phyloP scores from a whole-genome alignment of 2,113 vertebrate genomes.

The Gadus macrocephalus region DNA sequence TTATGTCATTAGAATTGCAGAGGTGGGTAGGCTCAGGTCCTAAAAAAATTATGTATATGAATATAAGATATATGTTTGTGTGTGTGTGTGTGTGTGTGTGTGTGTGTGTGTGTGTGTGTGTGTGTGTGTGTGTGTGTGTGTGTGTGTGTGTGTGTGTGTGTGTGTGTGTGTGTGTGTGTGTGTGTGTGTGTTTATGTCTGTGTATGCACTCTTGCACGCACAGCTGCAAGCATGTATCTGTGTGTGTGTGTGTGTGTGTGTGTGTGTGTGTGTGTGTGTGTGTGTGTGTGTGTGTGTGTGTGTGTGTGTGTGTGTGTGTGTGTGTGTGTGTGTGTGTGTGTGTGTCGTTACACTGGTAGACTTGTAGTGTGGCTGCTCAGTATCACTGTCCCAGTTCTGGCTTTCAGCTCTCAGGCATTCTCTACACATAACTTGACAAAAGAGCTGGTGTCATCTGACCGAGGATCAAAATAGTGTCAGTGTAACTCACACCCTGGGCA shows the following conservation, averaged over 20 bases:
- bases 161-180: too few relatives aligned
- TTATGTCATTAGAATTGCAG: slow-evolving; percentile 67
- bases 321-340: slow-evolving; percentile 28
- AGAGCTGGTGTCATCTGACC: slow-evolving; percentile 76
- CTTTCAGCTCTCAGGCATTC: slow-evolving; percentile 67
- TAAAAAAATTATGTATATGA: too few relatives aligned
- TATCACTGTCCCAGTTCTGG: slow-evolving; percentile 54
- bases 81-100: too few relatives aligned
- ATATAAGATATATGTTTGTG: too few relatives aligned
- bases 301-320: slow-evolving; percentile 27
- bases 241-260: slow-evolving; percentile 21
- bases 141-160: too few relatives aligned
- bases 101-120: too few relatives aligned
- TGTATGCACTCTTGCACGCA: too few relatives aligned
- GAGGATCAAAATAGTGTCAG: slow-evolving; percentile 76
- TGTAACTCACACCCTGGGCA: slow-evolving; percentile 69
- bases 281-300: slow-evolving; percentile 38
- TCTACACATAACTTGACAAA: slow-evolving; percentile 74
- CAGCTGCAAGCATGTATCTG: too few relatives aligned
- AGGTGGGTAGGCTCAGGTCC: slow-evolving; percentile 55
- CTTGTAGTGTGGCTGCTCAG: slow-evolving; percentile 48
- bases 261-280: slow-evolving; percentile 31
- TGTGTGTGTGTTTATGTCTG: background rate
- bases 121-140: too few relatives aligned
- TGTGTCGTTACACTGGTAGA: slow-evolving; percentile 43